Evolutionary conservation across 1,140 invertebrate genomes (phyloP).

Genomic region (Drosophila ohnishii): DNA sequence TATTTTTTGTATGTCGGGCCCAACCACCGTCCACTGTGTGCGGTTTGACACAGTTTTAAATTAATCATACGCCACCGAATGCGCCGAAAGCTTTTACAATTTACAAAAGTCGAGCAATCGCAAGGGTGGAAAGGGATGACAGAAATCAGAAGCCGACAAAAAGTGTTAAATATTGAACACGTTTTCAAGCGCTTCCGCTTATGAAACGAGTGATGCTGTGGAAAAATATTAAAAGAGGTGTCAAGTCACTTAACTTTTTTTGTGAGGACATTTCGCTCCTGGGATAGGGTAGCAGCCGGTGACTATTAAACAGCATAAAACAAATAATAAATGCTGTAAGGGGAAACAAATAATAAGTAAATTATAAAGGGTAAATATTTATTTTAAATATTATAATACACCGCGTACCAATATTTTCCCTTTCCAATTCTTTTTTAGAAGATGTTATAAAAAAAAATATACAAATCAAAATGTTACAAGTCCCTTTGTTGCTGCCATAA

Average conservation of each 20-base stretch:
- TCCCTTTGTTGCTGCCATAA: not conserved
- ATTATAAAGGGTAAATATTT: too few species aligned
- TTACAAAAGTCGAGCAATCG: constrained; percentile 21
- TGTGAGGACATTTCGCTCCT: too few species aligned
- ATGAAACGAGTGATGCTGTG: constrained; percentile 18
- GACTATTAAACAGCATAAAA: too few species aligned
- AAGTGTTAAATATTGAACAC: constrained; percentile 46
- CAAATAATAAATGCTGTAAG: too few species aligned
- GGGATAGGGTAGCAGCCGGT: too few species aligned
- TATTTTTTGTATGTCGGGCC: constrained; percentile 17
- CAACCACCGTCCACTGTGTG: constrained; percentile 30
- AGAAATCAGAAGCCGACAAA: constrained; percentile 44
- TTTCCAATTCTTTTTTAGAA: too few species aligned
- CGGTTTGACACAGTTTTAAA: constrained; percentile 79
- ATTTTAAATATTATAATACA: too few species aligned
- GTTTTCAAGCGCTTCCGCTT: constrained; percentile 27
- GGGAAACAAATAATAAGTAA: too few species aligned
- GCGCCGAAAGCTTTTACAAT: constrained; percentile 69
- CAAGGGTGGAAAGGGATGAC: constrained; percentile 19
- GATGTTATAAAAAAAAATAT: too few species aligned
- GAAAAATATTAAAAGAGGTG: constrained; percentile 13
- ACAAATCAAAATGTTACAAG: too few species aligned
- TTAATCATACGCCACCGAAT: constrained; percentile 74
- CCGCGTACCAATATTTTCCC: too few species aligned
- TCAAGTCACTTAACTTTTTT: constrained; percentile 6